Evolutionary conservation across 2,888 invertebrate genomes (phyloP).

Genomic region (Parochlus steinenii): DNA sequence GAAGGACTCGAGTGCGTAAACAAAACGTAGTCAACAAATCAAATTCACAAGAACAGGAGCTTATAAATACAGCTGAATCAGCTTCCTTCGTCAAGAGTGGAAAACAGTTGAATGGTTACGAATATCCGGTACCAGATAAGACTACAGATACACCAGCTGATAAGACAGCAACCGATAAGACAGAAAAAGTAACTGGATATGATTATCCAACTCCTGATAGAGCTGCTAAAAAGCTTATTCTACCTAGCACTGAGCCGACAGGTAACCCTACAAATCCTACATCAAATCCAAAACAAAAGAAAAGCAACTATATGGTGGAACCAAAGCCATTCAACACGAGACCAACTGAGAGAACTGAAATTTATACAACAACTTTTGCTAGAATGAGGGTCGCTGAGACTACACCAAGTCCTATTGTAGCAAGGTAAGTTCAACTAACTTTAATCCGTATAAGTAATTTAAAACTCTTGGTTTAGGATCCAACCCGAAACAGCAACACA

Average conservation of each 20-base stretch:
- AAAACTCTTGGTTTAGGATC: not conserved
- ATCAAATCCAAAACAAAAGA: slow-evolving; percentile 23
- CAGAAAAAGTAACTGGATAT: no score
- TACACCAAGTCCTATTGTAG: no score
- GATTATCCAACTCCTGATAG: slow-evolving; percentile 26
- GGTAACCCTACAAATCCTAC: slow-evolving; percentile 23
- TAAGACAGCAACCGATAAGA: no score
- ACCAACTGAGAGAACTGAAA: slow-evolving; percentile 21
- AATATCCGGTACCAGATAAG: slow-evolving; percentile 4
- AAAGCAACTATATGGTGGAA: slow-evolving; percentile 21
- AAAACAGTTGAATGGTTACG: slow-evolving; percentile 2
- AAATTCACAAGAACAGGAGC: slow-evolving; percentile 6
- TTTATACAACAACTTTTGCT: slow-evolving; percentile 6
- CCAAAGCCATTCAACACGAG: slow-evolving; percentile 19
- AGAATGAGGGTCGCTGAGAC: not conserved
- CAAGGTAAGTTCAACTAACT: no score
- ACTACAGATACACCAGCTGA: no score
- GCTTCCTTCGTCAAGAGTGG: slow-evolving; percentile 7
- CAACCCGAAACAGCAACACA: slow-evolving; percentile 4
- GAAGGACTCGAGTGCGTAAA: slow-evolving; percentile 3
- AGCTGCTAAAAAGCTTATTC: slow-evolving; percentile 25
- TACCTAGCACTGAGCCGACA: slow-evolving; percentile 29
- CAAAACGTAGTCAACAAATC: slow-evolving; percentile 1
- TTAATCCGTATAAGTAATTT: not conserved
- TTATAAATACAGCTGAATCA: slow-evolving; percentile 10